Conservation (phyloP, 2,888 invertebrate genomes). For the Erpobdella octoculata region DNA sequence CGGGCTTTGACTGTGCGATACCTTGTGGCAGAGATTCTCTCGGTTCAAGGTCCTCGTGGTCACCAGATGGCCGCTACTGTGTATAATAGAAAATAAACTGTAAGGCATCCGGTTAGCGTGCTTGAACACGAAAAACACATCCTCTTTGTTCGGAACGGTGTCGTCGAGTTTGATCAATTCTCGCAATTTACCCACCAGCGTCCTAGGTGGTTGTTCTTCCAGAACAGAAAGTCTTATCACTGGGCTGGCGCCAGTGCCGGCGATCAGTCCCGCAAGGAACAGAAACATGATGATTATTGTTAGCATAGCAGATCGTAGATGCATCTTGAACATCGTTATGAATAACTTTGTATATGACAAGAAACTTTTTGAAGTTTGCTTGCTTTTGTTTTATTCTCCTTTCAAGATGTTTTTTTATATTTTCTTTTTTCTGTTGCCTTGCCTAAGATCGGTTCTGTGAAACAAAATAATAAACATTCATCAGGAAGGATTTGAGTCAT, state of each 20-base stretch:
- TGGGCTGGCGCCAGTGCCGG: background rate
- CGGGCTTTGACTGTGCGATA: background rate
- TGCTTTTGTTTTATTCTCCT: no score
- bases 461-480: no score
- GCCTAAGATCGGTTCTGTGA: no score
- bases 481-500: no score
- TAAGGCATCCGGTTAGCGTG: background rate
- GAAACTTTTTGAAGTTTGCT: no score
- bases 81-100: background rate
- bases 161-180: background rate
- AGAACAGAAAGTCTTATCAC: background rate
- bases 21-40: conserved; percentile 8
- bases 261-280: background rate
- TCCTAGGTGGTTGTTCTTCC: conserved; percentile 21
- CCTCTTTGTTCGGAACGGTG: background rate
- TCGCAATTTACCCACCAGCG: conserved; percentile 15
- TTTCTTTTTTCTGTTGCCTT: no score
- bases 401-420: no score
- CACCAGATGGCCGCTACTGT: background rate
- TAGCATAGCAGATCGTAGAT: no score
- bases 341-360: no score
- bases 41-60: conserved; percentile 12
- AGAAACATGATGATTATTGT: background rate
- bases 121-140: background rate
- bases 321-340: no score